Evolutionary conservation across 2,113 vertebrate genomes (phyloP).

Genomic region (Phodopus roborovskii): DNA sequence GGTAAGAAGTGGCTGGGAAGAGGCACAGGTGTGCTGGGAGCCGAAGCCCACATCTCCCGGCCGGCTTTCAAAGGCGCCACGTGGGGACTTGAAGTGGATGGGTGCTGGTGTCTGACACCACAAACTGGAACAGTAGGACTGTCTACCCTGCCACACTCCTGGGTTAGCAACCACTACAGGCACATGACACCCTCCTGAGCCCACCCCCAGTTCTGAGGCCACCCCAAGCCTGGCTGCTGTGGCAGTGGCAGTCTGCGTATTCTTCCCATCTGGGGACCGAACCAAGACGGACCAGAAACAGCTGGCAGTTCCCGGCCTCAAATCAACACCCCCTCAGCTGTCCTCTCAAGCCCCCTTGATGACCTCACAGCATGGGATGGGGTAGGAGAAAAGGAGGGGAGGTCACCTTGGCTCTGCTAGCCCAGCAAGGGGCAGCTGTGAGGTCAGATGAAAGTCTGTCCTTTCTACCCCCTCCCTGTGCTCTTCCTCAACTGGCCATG

Average conservation of each 20-base stretch:
- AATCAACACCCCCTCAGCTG: not conserved
- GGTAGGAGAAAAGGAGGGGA: not conserved
- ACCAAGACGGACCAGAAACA: not conserved
- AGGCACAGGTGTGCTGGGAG: not conserved
- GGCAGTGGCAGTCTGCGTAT: not conserved
- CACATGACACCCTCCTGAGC: not conserved
- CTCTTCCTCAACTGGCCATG: not conserved
- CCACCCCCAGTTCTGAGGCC: not conserved
- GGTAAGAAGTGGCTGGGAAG: not conserved
- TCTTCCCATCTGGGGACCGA: not conserved
- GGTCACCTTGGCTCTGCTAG: not conserved
- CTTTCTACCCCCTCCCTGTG: not conserved
- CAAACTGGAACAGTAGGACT: not conserved
- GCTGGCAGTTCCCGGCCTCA: not conserved
- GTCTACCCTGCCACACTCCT: not conserved
- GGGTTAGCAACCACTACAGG: not conserved
- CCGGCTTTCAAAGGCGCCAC: not conserved
- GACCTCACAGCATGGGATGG: not conserved
- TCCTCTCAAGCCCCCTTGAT: not conserved
- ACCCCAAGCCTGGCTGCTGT: not conserved
- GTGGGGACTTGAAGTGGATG: not conserved
- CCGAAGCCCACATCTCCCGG: fast-evolving
- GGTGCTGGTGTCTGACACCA: not conserved
- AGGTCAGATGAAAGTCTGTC: too few species aligned
- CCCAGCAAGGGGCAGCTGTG: not conserved